A percentile compares a stretch with the other conserved stretches of the same genome.
Evolutionary conservation across 2,797 vertebrate genomes (phyloP).

Genomic region (Pangasius mekongensis): DNA sequence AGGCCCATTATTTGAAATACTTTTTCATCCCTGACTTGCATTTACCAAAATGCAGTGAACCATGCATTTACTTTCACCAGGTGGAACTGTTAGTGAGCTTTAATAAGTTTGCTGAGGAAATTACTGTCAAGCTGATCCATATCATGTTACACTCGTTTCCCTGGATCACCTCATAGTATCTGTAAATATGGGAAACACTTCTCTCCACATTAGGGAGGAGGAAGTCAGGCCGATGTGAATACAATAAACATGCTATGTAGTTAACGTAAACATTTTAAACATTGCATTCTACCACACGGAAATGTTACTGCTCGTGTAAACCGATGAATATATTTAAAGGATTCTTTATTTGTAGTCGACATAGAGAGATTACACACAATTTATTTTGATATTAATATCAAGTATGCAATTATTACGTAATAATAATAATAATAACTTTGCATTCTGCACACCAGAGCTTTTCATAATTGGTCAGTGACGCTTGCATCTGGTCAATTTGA

Average conservation of each 20-base stretch:
- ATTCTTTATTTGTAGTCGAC: not conserved
- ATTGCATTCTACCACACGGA: not conserved
- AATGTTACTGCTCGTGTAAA: not conserved
- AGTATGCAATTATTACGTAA: too few relatives aligned
- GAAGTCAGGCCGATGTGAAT: not conserved
- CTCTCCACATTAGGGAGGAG: not conserved
- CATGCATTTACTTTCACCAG: not conserved
- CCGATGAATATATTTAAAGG: not conserved
- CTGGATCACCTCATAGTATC: not conserved
- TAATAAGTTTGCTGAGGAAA: not conserved
- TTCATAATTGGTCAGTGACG: not conserved
- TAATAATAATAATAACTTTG: not conserved
- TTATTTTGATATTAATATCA: not conserved
- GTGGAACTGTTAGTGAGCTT: not conserved
- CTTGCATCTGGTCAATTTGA: not conserved
- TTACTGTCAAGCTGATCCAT: not conserved
- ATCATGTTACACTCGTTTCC: not conserved
- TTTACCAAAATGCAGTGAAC: not conserved
- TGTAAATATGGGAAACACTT: constrained; percentile 4
- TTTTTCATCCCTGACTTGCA: not conserved
- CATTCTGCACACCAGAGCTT: not conserved
- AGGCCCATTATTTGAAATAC: not conserved
- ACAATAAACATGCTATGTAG: not conserved
- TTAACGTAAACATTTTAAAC: not conserved
- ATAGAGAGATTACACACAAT: not conserved